phyloP scores from a whole-genome alignment of 2,797 vertebrate species.

The Hippopotamyrus pictus region DNA sequence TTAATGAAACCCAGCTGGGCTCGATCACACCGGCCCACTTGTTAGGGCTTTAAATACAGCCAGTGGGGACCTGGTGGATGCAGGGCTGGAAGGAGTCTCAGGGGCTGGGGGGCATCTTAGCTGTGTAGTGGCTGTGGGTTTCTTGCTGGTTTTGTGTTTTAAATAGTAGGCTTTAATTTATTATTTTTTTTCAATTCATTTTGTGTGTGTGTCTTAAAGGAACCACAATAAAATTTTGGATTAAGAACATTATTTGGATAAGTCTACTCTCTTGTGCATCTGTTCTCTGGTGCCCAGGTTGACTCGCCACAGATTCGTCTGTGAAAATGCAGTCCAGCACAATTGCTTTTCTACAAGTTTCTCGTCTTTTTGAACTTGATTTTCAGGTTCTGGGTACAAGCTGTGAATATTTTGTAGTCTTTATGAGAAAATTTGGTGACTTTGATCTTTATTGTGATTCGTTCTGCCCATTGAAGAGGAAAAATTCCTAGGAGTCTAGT shows the following conservation, averaged over 20 bases:
- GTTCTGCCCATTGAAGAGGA: background rate
- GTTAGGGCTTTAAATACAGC: background rate
- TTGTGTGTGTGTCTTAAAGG: background rate
- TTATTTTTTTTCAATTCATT: background rate
- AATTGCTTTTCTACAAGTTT: background rate
- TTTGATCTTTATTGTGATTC: background rate
- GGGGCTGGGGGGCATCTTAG: background rate
- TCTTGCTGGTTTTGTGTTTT: background rate
- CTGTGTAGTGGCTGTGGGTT: background rate
- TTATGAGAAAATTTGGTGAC: background rate
- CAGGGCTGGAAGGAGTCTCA: background rate
- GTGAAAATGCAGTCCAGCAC: background rate
- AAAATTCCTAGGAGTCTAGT: background rate
- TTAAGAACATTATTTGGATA: background rate
- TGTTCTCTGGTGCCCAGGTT: background rate
- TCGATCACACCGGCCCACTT: background rate
- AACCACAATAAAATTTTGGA: background rate
- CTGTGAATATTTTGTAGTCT: background rate
- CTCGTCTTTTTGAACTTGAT: background rate
- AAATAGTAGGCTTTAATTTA: background rate
- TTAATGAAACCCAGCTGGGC: slow-evolving; percentile 4
- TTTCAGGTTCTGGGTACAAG: background rate
- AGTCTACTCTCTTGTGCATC: background rate
- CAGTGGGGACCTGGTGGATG: background rate
- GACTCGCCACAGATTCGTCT: background rate